These are phyloP conservation scores for Enteromius viviparus DNA, from an alignment of 2,797 vertebrate genomes.

Conservation along the genomic window DNA sequence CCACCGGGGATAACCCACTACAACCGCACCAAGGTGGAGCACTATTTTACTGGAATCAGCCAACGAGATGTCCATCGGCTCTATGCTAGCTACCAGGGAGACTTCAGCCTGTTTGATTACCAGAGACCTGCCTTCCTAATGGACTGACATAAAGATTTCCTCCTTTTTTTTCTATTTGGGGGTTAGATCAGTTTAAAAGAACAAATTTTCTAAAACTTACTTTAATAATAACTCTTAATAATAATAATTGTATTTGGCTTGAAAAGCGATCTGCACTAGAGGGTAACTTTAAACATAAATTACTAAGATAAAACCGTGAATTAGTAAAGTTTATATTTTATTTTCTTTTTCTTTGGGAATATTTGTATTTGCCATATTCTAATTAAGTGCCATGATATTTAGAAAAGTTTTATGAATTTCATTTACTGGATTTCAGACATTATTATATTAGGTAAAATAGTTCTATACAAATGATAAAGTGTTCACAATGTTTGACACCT, in stretches of 20 bases:
- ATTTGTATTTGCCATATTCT: neutral
- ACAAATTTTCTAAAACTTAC: too few relatives aligned
- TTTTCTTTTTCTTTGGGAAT: neutral
- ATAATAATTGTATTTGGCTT: neutral
- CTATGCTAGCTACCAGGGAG: slow-evolving; percentile 87
- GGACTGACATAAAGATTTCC: slow-evolving; percentile 70
- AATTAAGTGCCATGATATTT: neutral
- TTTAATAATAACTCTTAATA: too few relatives aligned
- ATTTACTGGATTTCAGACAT: slow-evolving; percentile 1
- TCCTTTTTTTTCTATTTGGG: neutral
- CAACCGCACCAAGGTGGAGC: slow-evolving; percentile 92
- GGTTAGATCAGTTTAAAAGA: too few relatives aligned
- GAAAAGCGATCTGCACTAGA: neutral
- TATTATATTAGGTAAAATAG: neutral
- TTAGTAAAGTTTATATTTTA: neutral
- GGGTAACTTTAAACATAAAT: neutral
- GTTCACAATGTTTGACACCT: neutral
- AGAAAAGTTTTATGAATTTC: neutral
- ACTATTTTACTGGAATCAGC: slow-evolving; percentile 90
- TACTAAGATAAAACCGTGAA: neutral
- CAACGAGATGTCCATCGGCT: slow-evolving; percentile 89
- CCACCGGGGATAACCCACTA: slow-evolving; percentile 93
- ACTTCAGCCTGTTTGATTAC: slow-evolving; percentile 95
- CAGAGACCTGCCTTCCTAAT: slow-evolving; percentile 89
- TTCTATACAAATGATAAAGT: neutral